Evolutionary conservation across 1,140 invertebrate genomes (phyloP), one percentile per base, ranked within the genome.

Genomic region (Ptiloglossa arizonensis): DNA sequence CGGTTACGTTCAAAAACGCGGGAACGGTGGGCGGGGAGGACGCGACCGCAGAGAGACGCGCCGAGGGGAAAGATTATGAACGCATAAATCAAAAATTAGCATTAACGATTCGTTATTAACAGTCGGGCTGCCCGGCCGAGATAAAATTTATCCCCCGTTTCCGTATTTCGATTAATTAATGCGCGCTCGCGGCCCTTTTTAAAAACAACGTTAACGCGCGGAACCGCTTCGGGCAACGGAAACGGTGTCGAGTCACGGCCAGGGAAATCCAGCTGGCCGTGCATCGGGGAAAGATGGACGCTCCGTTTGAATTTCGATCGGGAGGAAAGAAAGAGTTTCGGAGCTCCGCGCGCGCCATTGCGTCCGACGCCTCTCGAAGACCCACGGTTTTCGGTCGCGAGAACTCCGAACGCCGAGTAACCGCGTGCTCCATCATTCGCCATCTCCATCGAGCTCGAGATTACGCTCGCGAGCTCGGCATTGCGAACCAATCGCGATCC

Each of bases 21-120:
- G 4, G 27, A 27, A 11, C 19, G 32, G 13, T 6, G 15, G 41
- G n/a, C 13, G 4, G 44, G 24, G 24, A 8, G 17, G 35, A 24
- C 13, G 62, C 8, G 63, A 32, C 54, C 73, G 66, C 54, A 44
- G 72, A 46, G 62, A 67, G 62, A 56, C 62, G n/a, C 50, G 50
- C 29, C 41, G 22, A 19, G 73, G 73, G 72, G 73, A 60, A 76
- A 76, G 73, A 76, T 76, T 76, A 76, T 76, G 73, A 69, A 76
- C 66, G 73, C 73, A 76, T 76, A 76, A 76, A 76, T 76, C 73
- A 76, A 76, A 76, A 76, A 76, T 76, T 76, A 76, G 73, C 73
- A 76, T 76, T 76, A 76, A 76, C 73, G 73, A 69, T 76, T 76
- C 73, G 69, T 76, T 76, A 76, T 76, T 76, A 76, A 76, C 73